These are phyloP conservation scores for Dinocampus coccinellae DNA, from an alignment of 2,888 invertebrate genomes.

Conservation along the genomic window DNA sequence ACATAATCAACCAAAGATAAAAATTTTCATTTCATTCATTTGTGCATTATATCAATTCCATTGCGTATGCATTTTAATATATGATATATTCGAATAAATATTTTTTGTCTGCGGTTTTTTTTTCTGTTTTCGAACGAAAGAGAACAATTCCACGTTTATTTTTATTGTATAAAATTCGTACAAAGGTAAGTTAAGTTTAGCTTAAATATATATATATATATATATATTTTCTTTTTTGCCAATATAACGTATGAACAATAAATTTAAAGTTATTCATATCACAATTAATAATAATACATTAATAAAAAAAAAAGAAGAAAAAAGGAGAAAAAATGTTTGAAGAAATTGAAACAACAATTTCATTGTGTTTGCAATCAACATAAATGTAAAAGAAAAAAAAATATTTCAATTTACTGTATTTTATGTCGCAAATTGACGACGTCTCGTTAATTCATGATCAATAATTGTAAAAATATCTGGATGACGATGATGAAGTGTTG, in stretches of 20 bases:
- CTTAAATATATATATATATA: neutral
- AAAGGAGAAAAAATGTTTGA: neutral
- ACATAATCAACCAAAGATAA: slow-evolving; percentile 35
- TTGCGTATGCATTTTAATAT: slow-evolving; percentile 44
- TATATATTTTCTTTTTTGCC: neutral
- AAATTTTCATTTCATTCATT: slow-evolving; percentile 41
- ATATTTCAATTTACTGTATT: slow-evolving; percentile 1
- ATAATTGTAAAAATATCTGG: slow-evolving; percentile 56
- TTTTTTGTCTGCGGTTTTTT: neutral
- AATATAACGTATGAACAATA: neutral
- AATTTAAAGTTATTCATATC: neutral
- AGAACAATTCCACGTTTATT: neutral
- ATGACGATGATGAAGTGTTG: slow-evolving; percentile 53
- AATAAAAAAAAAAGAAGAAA: neutral
- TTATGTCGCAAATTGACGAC: slow-evolving; percentile 58
- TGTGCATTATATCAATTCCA: slow-evolving; percentile 43
- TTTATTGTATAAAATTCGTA: neutral
- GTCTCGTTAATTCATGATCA: slow-evolving; percentile 57
- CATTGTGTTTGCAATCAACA: neutral
- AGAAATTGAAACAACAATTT: neutral
- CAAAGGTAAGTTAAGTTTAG: neutral
- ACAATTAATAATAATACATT: neutral
- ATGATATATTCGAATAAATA: slow-evolving; percentile 47
- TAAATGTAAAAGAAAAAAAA: neutral
- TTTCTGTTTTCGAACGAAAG: neutral